phyloP scores from a whole-genome alignment of 2,113 vertebrate species.

The Aplodontia rufa region DNA sequence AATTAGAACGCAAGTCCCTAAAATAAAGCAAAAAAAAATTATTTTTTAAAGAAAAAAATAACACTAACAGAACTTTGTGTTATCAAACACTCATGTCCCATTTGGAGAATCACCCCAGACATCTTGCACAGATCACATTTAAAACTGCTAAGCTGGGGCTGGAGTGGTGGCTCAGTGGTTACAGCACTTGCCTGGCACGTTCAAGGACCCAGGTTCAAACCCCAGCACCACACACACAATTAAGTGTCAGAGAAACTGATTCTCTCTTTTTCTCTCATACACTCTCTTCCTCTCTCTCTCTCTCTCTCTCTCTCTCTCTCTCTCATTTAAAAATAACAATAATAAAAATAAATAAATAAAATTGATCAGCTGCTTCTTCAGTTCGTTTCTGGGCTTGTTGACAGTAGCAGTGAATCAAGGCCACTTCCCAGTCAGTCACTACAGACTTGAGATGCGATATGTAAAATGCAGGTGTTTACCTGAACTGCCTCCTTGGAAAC shows the following conservation, averaged over 20 bases:
- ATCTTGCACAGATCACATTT: not conserved
- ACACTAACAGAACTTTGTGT: not conserved
- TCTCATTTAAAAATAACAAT: no score
- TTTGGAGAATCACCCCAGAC: not conserved
- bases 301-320: no score
- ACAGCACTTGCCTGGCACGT: no score
- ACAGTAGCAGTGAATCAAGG: not conserved
- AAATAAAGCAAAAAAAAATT: not conserved
- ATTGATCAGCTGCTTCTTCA: not conserved
- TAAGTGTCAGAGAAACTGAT: no score
- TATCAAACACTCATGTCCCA: not conserved
- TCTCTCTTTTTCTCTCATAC: no score
- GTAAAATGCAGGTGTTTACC: not conserved
- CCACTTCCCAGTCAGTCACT: not conserved
- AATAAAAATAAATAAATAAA: no score
- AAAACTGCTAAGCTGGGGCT: no score
- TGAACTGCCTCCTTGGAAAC: not conserved
- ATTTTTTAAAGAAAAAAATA: not conserved
- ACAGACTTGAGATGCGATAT: not conserved
- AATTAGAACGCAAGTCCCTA: constrained; percentile 55
- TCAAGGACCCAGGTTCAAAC: no score
- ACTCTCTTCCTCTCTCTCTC: no score
- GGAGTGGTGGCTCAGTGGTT: no score
- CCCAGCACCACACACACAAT: no score
- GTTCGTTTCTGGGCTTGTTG: not conserved